Evolutionary conservation across 2,888 invertebrate genomes (phyloP).

Genomic region (Ypsolopha sequella): DNA sequence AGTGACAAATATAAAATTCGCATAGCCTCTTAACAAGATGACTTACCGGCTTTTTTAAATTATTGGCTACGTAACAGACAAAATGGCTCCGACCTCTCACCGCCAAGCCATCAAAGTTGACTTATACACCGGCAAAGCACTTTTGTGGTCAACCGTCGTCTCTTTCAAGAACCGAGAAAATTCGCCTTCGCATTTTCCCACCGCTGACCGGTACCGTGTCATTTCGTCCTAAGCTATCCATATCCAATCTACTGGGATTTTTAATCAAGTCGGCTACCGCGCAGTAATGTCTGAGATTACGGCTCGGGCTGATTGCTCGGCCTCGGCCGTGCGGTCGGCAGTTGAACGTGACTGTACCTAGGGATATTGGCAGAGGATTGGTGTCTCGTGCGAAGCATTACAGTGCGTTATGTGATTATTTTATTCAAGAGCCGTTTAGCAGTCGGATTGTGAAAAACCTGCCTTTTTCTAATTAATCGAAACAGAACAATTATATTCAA

Average conservation of each 20-base stretch:
- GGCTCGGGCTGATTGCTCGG: constrained; percentile 20
- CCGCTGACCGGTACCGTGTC: neutral
- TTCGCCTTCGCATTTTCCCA: neutral
- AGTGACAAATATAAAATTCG: too few species aligned
- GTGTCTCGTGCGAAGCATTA: neutral
- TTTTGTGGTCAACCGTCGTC: too few species aligned
- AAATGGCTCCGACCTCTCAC: too few species aligned
- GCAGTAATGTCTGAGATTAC: constrained; percentile 61
- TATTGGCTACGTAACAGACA: too few species aligned
- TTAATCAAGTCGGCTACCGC: constrained; percentile 56
- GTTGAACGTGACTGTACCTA: neutral
- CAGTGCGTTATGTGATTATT: neutral
- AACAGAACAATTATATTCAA: too few species aligned
- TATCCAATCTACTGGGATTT: constrained; percentile 52
- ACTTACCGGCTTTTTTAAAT: too few species aligned
- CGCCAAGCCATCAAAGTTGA: too few species aligned
- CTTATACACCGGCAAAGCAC: too few species aligned
- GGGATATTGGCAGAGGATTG: neutral
- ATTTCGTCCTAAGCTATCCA: constrained; percentile 3
- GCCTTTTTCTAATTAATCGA: too few species aligned
- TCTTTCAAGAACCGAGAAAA: neutral
- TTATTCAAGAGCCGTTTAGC: neutral
- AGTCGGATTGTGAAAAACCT: too few species aligned
- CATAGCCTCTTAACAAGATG: too few species aligned
- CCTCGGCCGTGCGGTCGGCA: constrained; percentile 1